A percentile compares a stretch with the other conserved stretches of the same genome.
Conservation (phyloP, 2,888 invertebrate genomes). For the Heteropelma amictum region DNA sequence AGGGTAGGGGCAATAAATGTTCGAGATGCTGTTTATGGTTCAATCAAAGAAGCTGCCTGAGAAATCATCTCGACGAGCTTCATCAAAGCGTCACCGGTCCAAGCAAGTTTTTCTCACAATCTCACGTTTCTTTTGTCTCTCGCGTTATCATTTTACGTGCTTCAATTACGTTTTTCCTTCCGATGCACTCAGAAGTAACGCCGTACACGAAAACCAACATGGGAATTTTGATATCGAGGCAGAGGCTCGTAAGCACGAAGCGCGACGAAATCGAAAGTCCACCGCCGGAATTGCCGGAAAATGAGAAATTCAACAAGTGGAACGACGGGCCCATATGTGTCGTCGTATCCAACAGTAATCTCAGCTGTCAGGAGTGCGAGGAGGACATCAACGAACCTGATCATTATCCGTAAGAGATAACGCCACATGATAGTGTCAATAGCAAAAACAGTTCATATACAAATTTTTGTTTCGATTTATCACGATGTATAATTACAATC, state of each 20-base stretch:
- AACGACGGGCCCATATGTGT: constrained; percentile 68
- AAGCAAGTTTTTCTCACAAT: constrained; percentile 62
- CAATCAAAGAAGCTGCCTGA: constrained; percentile 82
- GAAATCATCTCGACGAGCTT: constrained; percentile 72
- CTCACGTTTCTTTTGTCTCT: neutral
- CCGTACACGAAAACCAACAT: constrained; percentile 67
- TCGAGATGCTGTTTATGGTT: constrained; percentile 87
- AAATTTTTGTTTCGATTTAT: constrained; percentile 21
- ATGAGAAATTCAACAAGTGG: constrained; percentile 70
- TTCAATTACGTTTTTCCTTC: neutral
- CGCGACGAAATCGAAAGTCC: constrained; percentile 69
- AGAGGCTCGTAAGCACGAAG: constrained; percentile 59
- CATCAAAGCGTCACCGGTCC: constrained; percentile 64
- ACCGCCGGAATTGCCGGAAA: constrained; percentile 63
- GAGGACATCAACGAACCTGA: constrained; percentile 84
- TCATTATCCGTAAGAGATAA: constrained; percentile 90
- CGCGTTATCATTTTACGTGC: neutral
- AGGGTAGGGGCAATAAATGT: constrained; percentile 84
- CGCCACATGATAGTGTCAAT: no score
- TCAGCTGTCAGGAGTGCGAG: constrained; percentile 87
- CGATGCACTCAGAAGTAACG: constrained; percentile 66
- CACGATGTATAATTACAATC: no score
- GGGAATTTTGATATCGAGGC: constrained; percentile 66
- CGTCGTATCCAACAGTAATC: constrained; percentile 58
- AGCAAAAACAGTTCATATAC: no score